phyloP scores from a whole-genome alignment of 2,888 invertebrate genomes.

The Pherbina coryleti region DNA sequence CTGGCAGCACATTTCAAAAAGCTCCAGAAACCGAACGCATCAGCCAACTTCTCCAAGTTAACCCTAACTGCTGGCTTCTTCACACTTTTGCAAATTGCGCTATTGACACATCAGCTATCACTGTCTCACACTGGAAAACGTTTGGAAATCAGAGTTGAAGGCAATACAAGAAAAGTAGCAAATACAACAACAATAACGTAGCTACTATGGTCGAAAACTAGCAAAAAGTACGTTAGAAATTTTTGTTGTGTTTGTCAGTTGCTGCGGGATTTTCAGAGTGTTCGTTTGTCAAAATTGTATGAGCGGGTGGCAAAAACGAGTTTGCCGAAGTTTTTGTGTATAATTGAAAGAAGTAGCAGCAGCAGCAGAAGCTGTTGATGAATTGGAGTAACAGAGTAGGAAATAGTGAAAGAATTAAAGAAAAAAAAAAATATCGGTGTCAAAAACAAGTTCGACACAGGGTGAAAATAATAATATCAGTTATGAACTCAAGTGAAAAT shows the following conservation, averaged over 20 bases:
- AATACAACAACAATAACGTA: constrained; percentile 1
- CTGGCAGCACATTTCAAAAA: too few species aligned
- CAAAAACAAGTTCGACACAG: background rate
- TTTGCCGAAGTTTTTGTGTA: constrained; percentile 33
- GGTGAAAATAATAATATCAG: background rate
- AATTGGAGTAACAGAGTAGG: background rate
- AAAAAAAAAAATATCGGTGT: constrained; percentile 7
- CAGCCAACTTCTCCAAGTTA: too few species aligned
- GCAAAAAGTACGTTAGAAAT: background rate
- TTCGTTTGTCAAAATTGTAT: constrained; percentile 42
- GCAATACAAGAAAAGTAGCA: background rate
- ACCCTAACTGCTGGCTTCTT: background rate
- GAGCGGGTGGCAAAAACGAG: constrained; percentile 8
- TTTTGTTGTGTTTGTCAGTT: constrained; percentile 43
- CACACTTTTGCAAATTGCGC: background rate
- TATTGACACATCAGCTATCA: background rate
- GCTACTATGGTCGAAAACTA: background rate
- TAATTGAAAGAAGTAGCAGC: constrained; percentile 24
- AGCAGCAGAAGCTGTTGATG: background rate
- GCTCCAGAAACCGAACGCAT: too few species aligned
- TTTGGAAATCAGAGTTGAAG: background rate
- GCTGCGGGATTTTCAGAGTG: constrained; percentile 51
- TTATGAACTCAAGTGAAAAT: constrained; percentile 5
- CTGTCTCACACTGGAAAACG: background rate
- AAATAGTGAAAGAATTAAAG: background rate